Evolutionary conservation across 2,797 vertebrate species (phyloP), one percentile per base, ranked within the genome.

Genomic region (Falco novaeseelandiae): DNA sequence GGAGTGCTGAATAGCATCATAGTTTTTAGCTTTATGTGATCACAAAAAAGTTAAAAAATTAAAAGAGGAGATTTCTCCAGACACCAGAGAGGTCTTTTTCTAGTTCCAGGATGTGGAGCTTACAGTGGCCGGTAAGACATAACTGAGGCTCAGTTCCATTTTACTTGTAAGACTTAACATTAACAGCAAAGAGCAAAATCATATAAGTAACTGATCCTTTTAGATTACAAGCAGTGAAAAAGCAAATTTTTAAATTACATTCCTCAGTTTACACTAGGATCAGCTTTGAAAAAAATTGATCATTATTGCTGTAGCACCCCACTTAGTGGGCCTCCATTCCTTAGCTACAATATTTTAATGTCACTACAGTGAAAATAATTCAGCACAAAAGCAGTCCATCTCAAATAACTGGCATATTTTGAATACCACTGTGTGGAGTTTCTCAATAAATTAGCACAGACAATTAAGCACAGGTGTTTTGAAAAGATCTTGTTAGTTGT

Each of bases 401-500:
- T 61, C 13, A 74, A 73, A 54, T 70, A 89, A 48, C n/a, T 38
- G 19, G 3, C 54, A 3, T 57, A 34, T 55, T 85, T 85, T 70
- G 58, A 66, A 57, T 66, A 62, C 21, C 11, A 40, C 32, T 83
- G 14, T 44, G 10, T 67, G 26, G 23, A 87, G 49, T 62, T 89
- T 94, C 52, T 92, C 79, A 86, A 23, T 81, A 89, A 88, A 93
- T 96, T 89, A 89, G 12, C 46, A 62, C 32, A 91, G 65, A 74
- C 83, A 87, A 91, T 95, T 95, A 91, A 87, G 70, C 87, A 93
- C 83, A 95, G 88, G 89, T 88, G 90, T 93, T 96, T 95, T 80
- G 89, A 89, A 84, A 95, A 40, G 46, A 38, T 88, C 83, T 95
- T 73, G 84, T 72, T 93, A 79, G 46, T n/a, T 85, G 71, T 95